Evolutionary conservation across 2,888 invertebrate genomes (phyloP), one percentile per base, ranked within the genome.

Genomic region (Caenorhabditis afra): DNA sequence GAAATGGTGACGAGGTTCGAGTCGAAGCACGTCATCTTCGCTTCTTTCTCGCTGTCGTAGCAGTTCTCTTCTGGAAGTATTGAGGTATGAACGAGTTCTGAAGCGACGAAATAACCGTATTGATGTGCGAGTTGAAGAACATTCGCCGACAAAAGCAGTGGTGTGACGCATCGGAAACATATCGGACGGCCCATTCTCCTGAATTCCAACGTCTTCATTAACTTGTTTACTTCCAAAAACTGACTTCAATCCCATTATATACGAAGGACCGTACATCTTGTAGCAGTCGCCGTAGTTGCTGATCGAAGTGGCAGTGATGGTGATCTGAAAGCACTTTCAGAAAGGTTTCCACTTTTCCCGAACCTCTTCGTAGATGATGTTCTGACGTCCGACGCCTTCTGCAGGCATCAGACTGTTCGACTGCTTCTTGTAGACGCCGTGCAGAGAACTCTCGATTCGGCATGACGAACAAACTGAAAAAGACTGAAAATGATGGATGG

Each of bases 201-300:
- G 49, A 68, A 82, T 67, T 41, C 18, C 20, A 3, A 41, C 22
- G 39, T 45, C 12, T 29, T 29, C 7, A 20, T 29, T 12, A n/a
- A 10, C 11, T 16, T 12, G n/a, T 12, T 12, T 14, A 3, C 18
- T 29, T 14, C n/a, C 1, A 5, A 39, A 12, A 39, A 12, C 71
- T 45, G 44, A 85, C 86, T 83, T 86, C 55, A 83, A 52, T 8
- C 85, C 86, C 64, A 87, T 79, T n/a, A 87, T 75, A 55, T 82
- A 86, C 4, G 85, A 81, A 20, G 86, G 74, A 1, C 82, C 83
- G 22, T 75, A 61, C 45, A 81, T 78, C n/a, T 73, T 68, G 50
- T 86, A 84, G 64, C 87, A 87, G 45, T 86, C 86, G 18, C 87
- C 87, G 55, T 82, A 86, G 22, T 84, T 81, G n/a, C 83, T 81